phyloP scores from a whole-genome alignment of 2,888 invertebrate species.

The Lasioglossum vierecki region DNA sequence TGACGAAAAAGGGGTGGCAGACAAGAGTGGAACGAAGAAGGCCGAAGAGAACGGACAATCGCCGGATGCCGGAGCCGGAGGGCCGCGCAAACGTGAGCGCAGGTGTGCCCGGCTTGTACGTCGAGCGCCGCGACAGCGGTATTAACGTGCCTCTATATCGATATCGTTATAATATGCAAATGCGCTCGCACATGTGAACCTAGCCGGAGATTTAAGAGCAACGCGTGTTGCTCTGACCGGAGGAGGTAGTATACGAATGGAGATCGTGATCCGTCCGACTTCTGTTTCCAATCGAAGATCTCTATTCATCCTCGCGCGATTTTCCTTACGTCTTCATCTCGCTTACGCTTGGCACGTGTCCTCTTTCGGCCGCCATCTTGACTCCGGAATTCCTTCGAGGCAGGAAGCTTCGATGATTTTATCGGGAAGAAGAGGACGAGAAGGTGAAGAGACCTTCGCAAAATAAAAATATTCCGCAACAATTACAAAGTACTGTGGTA shows the following conservation, averaged over 20 bases:
- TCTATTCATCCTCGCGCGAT: constrained; percentile 53
- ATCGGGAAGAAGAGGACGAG: not conserved
- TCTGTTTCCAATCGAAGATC: constrained; percentile 56
- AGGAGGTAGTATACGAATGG: constrained; percentile 55
- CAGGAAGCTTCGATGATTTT: not conserved
- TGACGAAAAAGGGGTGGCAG: constrained; percentile 39
- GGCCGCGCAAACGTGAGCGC: constrained; percentile 63
- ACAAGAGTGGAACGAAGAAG: constrained; percentile 44
- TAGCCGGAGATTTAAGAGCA: constrained; percentile 45
- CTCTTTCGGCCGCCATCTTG: not conserved
- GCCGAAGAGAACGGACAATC: constrained; percentile 62
- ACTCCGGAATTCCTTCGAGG: not conserved
- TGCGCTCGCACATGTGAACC: constrained; percentile 47
- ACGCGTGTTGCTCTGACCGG: constrained; percentile 61
- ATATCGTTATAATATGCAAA: constrained; percentile 79
- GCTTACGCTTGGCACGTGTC: constrained; percentile 36
- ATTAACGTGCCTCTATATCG: constrained; percentile 73
- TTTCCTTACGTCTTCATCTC: constrained; percentile 49
- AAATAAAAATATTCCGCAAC: not conserved
- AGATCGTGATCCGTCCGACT: constrained; percentile 61
- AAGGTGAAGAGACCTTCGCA: not conserved
- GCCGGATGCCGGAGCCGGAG: constrained; percentile 70
- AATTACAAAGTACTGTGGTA: no score
- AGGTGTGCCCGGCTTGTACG: constrained; percentile 69
- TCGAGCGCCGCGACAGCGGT: constrained; percentile 65